Percentiles rank a stretch among this genome's conserved stretches.
Evolutionary conservation across 2,113 vertebrate species (phyloP).

Genomic region (Notothenia rossii): DNA sequence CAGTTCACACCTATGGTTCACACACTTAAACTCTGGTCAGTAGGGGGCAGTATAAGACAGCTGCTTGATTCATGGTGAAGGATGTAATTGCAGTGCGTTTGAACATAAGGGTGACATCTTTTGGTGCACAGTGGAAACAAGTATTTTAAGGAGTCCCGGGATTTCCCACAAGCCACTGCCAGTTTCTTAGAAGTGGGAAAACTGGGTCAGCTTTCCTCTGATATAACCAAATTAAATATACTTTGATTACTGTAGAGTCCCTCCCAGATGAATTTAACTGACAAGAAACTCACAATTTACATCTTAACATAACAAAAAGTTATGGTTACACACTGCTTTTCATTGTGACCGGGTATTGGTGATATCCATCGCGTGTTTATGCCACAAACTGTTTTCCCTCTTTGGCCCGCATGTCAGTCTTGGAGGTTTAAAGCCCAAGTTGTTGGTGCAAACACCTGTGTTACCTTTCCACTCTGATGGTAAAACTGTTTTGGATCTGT

Average conservation of each 20-base stretch:
- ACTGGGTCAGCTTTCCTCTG: not conserved
- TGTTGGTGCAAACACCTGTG: conserved; percentile 35
- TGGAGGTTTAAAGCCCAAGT: not conserved
- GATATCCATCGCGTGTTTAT: conserved; percentile 16
- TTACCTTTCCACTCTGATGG: not conserved
- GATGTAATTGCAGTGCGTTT: not conserved
- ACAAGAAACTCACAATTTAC: not conserved
- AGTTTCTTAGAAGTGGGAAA: not conserved
- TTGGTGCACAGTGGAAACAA: not conserved
- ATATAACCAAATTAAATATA: not conserved
- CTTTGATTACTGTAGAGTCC: not conserved
- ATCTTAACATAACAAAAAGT: not conserved
- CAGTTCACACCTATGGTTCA: not conserved
- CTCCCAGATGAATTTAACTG: not conserved
- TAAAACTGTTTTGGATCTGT: not conserved
- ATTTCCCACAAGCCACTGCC: not conserved
- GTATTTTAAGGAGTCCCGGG: not conserved
- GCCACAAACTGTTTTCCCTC: not conserved
- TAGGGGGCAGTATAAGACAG: conserved; percentile 40
- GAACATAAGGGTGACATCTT: not conserved
- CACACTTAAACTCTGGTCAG: not conserved
- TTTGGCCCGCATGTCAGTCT: not conserved
- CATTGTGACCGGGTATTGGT: not conserved
- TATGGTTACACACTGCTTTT: not conserved
- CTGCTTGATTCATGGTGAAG: not conserved